Evolutionary conservation across 2,113 vertebrate species (phyloP).

Genomic region (Sarotherodon lohbergeri): DNA sequence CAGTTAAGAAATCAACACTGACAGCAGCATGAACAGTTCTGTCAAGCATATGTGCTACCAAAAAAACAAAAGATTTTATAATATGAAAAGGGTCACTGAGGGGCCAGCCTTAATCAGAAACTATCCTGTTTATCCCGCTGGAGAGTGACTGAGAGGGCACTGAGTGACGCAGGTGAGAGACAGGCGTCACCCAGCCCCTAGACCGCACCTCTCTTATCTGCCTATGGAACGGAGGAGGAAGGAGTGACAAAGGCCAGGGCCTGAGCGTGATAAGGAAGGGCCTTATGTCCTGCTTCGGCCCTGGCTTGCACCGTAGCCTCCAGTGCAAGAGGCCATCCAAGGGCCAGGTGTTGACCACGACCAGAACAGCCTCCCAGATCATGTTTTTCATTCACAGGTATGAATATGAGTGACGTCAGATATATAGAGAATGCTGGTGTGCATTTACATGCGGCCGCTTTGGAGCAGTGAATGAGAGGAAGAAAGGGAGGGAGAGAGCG

Average conservation of each 20-base stretch:
- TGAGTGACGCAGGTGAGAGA: conserved; percentile 83
- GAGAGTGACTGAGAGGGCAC: conserved; percentile 66
- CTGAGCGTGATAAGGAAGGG: conserved; percentile 62
- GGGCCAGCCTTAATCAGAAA: conserved; percentile 46
- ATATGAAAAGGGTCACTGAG: conserved; percentile 21
- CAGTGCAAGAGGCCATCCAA: conserved; percentile 33
- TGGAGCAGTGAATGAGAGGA: conserved; percentile 19
- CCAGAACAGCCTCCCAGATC: not conserved
- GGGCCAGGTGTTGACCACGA: conserved; percentile 25
- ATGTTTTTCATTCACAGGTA: conserved; percentile 32
- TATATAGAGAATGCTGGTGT: conserved; percentile 2
- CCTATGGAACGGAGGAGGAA: conserved; percentile 53
- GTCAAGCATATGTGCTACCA: not conserved
- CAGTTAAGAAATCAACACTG: not conserved
- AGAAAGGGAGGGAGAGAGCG: conserved; percentile 39
- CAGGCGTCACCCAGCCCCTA: conserved; percentile 46
- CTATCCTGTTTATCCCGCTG: conserved; percentile 38
- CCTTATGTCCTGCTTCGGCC: conserved; percentile 49
- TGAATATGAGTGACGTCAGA: conserved; percentile 31
- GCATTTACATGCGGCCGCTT: conserved; percentile 23
- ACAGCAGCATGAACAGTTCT: not conserved
- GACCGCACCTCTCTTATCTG: conserved; percentile 62
- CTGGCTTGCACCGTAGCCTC: conserved; percentile 18
- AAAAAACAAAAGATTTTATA: not conserved
- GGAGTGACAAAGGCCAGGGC: conserved; percentile 65